Evolutionary conservation across 2,797 vertebrate species (phyloP), one percentile per base, ranked within the genome.

Genomic region (Rhynchonycteris naso): DNA sequence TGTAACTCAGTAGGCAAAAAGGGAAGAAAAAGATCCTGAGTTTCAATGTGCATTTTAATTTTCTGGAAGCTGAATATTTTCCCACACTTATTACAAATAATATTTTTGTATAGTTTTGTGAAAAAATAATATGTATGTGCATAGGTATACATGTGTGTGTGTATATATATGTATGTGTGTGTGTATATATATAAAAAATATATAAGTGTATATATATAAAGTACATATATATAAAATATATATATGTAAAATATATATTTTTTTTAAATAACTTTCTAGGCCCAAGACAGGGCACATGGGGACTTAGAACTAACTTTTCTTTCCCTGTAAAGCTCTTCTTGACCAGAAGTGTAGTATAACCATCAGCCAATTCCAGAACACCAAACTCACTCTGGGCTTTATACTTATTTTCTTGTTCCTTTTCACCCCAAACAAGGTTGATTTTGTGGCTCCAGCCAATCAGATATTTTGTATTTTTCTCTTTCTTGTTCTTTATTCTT

Each of bases 21-120:
- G 9, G 5, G 30, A 22, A 75, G 43, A 43, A 69, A 69, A 52
- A 74, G 11, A 71, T 76, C 47, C 85, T 69, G 35, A 15, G 47
- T 75, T 91, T 91, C 76, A 78, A 63, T 35, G 14, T 58, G 8
- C 11, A 30, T 22, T 91, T 72, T 35, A 63, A 22, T 52, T 95
- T 84, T 80, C 76, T 30, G 52, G 50, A 95, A 80, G 8, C 7
- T 78, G 24, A 78, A n/a, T 86, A 54, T 85, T 83, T 82, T n/a
- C 19, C 43, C 75, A 71, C 15, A 69, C 10, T 84, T 93, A 76
- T 18, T 30, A 91, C 26, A 47, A 86, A 85, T 93, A 65, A 43
- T n/a, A 86, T 63, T 91, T 88, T 84, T 63, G 13, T 58, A 28
- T 47, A 75, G 19, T 50, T 87, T 87, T 87, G 66, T 84, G 66